These are phyloP conservation scores for Brachionus koreanus DNA, from an alignment of 1,140 invertebrate genomes.

Conservation along the genomic window DNA sequence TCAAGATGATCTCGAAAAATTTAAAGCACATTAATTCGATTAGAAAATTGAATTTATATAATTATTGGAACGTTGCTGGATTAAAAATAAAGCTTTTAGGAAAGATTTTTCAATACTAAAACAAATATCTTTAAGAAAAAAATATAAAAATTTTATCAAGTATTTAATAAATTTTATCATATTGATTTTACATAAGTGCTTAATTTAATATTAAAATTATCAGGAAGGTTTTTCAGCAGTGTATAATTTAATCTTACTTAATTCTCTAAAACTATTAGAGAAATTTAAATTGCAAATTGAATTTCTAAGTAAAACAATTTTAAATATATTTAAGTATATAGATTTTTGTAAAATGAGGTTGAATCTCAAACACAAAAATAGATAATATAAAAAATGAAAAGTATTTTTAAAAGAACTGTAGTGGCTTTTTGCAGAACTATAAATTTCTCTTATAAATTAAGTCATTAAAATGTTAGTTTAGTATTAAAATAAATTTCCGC, in stretches of 20 bases:
- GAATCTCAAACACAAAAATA: not conserved
- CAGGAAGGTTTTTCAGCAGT: not conserved
- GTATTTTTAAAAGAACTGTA: too few relatives aligned
- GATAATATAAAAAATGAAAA: not conserved
- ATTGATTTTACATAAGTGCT: not conserved
- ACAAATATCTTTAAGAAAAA: not conserved
- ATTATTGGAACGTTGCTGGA: not conserved
- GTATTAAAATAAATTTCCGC: too few relatives aligned
- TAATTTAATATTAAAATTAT: not conserved
- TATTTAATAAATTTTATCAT: not conserved
- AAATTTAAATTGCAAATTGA: slow-evolving; percentile 2
- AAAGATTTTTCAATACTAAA: not conserved
- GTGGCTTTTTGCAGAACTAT: too few relatives aligned
- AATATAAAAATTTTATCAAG: not conserved
- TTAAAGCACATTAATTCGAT: not conserved
- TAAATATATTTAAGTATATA: not conserved
- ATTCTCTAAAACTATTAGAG: not conserved
- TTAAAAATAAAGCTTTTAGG: not conserved
- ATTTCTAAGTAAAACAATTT: not conserved
- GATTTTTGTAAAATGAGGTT: not conserved
- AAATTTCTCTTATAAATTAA: too few relatives aligned
- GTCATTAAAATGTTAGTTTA: too few relatives aligned
- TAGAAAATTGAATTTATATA: not conserved
- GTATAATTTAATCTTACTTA: not conserved
- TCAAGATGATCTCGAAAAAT: not conserved